These are phyloP conservation scores for Callospermophilus lateralis DNA, from an alignment of 2,113 vertebrate genomes.

Conservation along the genomic window DNA sequence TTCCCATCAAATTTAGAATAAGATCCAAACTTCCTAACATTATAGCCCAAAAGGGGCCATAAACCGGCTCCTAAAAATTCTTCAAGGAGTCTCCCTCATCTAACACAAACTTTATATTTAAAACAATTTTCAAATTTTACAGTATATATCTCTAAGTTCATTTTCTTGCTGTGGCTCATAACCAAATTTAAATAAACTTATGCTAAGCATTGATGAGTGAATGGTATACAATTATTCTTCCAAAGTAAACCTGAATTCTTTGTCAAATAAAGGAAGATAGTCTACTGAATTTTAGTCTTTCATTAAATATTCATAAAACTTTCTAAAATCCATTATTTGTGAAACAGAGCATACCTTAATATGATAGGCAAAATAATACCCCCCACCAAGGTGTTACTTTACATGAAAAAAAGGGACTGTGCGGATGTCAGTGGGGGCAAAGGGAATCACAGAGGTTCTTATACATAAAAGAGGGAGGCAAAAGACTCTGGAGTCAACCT, in stretches of 20 bases:
- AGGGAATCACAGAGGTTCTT: neutral
- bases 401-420: neutral
- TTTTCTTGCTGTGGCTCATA: neutral
- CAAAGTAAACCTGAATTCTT: slow-evolving; percentile 2
- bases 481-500: no score
- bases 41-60: neutral
- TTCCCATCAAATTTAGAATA: neutral
- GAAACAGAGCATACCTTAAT: neutral
- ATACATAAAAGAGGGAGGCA: neutral
- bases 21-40: neutral
- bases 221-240: neutral
- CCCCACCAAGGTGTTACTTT: neutral
- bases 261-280: neutral
- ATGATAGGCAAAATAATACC: neutral
- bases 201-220: neutral
- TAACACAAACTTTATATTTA: neutral
- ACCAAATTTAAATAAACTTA: neutral
- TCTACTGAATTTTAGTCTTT: neutral
- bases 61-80: neutral
- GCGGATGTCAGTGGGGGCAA: neutral
- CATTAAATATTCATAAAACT: neutral
- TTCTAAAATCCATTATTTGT: slow-evolving; percentile 1
- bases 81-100: neutral
- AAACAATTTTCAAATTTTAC: slow-evolving; percentile 41
- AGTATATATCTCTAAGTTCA: neutral